Evolutionary conservation across 1,140 invertebrate genomes (phyloP).

Genomic region (Drosophila tani): DNA sequence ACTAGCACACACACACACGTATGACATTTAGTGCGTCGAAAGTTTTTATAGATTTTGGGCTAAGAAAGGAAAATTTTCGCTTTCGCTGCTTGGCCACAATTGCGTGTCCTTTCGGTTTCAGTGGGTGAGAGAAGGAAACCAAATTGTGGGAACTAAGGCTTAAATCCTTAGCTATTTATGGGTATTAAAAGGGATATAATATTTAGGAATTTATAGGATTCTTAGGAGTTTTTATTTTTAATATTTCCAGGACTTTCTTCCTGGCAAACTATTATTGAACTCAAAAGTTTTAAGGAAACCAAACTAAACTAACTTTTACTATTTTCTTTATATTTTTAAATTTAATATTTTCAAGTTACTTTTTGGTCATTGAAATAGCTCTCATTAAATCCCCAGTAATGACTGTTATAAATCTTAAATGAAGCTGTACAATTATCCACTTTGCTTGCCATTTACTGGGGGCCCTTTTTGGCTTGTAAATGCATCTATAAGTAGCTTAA

Average conservation of each 20-base stretch:
- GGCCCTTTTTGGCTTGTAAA: background rate
- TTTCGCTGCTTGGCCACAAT: constrained; percentile 34
- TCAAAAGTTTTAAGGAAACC: no score
- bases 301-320: no score
- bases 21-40: constrained; percentile 41
- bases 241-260: no score
- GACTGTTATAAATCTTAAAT: constrained; percentile 14
- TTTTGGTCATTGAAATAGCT: constrained; percentile 2
- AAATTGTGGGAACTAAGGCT: background rate
- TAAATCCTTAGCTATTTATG: no score
- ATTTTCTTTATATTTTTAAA: no score
- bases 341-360: no score
- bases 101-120: constrained; percentile 35
- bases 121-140: background rate
- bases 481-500: background rate
- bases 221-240: no score
- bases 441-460: background rate
- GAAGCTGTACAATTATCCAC: constrained; percentile 9
- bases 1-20: constrained; percentile 7
- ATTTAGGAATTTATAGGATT: no score
- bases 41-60: constrained; percentile 31
- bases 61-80: constrained; percentile 35
- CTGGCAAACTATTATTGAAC: no score
- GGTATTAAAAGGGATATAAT: no score
- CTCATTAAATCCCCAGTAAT: constrained; percentile 33